Conservation (phyloP, 1,140 invertebrate species). For the Phortica variegata region DNA sequence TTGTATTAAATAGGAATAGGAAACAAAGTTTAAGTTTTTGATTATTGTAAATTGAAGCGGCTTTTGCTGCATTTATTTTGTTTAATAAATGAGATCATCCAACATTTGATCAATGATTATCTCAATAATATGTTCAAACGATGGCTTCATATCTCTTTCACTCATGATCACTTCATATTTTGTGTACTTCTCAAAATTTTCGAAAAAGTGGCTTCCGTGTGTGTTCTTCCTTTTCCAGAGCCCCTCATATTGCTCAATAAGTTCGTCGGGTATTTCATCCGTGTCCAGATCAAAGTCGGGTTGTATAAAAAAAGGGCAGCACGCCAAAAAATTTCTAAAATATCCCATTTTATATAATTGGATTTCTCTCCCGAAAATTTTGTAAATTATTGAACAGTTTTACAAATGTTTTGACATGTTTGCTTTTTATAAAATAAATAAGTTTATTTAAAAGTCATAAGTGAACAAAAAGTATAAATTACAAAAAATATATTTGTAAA, state of each 20-base stretch:
- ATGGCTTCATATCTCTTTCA: constrained; percentile 10
- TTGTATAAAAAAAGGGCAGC: constrained; percentile 13
- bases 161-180: constrained; percentile 16
- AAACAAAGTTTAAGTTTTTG: too few species aligned
- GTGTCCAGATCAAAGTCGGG: constrained; percentile 13
- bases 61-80: too few species aligned
- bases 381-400: too few species aligned
- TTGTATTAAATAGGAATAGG: not conserved
- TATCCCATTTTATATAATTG: constrained; percentile 11
- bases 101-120: constrained; percentile 14
- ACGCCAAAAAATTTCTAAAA: constrained; percentile 13
- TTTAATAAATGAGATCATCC: too few species aligned
- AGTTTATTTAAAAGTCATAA: too few species aligned
- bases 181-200: constrained; percentile 17
- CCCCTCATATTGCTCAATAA: constrained; percentile 12
- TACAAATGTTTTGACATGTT: too few species aligned
- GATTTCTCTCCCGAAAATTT: too few species aligned
- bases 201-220: not conserved
- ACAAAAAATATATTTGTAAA: too few species aligned
- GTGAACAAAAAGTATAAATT: too few species aligned
- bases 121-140: constrained; percentile 13
- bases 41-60: too few species aligned
- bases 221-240: constrained; percentile 7
- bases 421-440: constrained; percentile 14
- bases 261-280: constrained; percentile 11